phyloP scores from a whole-genome alignment of 2,888 invertebrate species.

The Andricus curvator region DNA sequence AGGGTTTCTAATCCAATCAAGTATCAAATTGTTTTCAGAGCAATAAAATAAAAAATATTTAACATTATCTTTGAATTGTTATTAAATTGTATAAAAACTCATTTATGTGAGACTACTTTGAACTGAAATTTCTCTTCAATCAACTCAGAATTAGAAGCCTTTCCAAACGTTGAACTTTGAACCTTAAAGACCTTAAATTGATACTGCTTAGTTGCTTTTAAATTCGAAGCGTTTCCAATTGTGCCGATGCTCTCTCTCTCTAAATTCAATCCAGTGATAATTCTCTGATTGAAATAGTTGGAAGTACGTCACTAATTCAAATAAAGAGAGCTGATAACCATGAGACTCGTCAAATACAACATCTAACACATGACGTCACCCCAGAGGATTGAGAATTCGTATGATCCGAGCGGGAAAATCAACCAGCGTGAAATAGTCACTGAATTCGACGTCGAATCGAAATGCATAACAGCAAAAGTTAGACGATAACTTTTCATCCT shows the following conservation, averaged over 20 bases:
- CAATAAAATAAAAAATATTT: too few relatives aligned
- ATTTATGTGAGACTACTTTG: too few relatives aligned
- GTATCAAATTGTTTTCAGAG: too few relatives aligned
- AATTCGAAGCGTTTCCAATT: not conserved
- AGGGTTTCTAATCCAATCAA: too few relatives aligned
- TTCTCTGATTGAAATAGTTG: not conserved
- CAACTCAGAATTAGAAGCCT: too few relatives aligned
- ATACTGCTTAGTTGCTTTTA: not conserved
- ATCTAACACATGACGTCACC: not conserved
- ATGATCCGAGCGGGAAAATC: not conserved
- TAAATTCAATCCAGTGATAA: not conserved
- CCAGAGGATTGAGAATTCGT: not conserved
- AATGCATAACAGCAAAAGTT: constrained; percentile 11
- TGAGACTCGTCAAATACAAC: not conserved
- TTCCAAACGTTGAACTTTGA: too few relatives aligned
- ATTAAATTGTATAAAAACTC: too few relatives aligned
- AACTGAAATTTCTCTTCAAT: too few relatives aligned
- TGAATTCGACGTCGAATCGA: constrained; percentile 1
- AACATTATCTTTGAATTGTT: too few relatives aligned
- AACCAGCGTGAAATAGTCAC: constrained; percentile 10
- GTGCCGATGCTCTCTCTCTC: not conserved
- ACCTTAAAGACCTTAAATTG: too few relatives aligned
- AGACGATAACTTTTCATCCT: constrained; percentile 24
- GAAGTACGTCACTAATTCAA: not conserved
- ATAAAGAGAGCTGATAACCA: not conserved